Conservation (phyloP, 92 coral and sea anemone species). For the Epizoanthus scotinus region DNA sequence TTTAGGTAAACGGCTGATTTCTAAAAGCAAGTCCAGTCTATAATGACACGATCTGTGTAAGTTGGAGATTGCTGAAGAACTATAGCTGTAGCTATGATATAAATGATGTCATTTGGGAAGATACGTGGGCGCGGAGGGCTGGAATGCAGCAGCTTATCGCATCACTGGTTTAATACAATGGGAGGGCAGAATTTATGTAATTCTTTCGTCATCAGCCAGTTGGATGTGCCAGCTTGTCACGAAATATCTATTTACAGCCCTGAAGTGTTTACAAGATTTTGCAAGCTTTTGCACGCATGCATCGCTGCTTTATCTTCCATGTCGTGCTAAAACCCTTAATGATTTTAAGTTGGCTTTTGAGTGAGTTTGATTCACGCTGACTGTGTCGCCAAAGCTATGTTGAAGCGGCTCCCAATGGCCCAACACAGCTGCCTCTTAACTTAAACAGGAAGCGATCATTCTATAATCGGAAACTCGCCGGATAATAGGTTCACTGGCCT, state of each 20-base stretch:
- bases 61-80: slow-evolving; percentile 5
- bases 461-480: slow-evolving; percentile 42
- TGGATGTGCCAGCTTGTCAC: neutral
- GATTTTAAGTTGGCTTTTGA: neutral
- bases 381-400: neutral
- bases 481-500: slow-evolving; percentile 30
- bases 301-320: too few relatives aligned
- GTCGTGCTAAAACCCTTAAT: neutral
- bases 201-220: neutral
- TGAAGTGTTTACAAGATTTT: slow-evolving; percentile 14
- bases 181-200: slow-evolving; percentile 18
- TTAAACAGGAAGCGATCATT: slow-evolving; percentile 28
- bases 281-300: neutral
- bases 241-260: neutral
- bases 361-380: neutral
- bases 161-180: slow-evolving; percentile 11
- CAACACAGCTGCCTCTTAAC: slow-evolving; percentile 36
- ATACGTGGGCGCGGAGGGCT: slow-evolving; percentile 14
- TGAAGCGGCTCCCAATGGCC: slow-evolving; percentile 17
- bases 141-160: slow-evolving; percentile 17
- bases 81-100: neutral
- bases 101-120: slow-evolving; percentile 24
- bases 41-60: neutral
- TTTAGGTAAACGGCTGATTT: neutral
- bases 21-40: neutral